Base-by-base conservation (phyloP, 2,113 vertebrate species). In the Ageneiosus marmoratus region DNA sequence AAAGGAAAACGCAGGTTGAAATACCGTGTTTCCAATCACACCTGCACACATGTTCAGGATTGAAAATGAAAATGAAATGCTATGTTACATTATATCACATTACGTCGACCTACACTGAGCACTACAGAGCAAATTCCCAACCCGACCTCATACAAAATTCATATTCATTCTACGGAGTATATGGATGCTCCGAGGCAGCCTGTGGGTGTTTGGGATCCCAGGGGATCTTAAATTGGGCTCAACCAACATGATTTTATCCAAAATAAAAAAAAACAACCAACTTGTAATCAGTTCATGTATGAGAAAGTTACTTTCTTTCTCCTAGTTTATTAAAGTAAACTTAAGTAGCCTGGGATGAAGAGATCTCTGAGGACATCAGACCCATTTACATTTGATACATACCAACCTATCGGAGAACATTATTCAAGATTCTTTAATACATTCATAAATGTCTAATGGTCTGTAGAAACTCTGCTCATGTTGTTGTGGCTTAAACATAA, bases 81-180 rank as follows among this genome's bases (percentile, higher is more conserved):
- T 75, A 53, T 34, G 29, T 9, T 75, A 53, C 70, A 73, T 50
- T 53, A 22, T 46, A 50, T 29, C 51, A 51, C 18, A 75, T 75
- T 75, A 75, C 27, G 34, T 75, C 53, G 27, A 27, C n/a, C 34
- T 53, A 75, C 50, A 32, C 5, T 29, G 24, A 5, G 44, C 70
- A 73, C 44, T 75, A 53, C 48, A 75, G 34, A 75, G 48, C 50
- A 53, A 75, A 75, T 34, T 75, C 48, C 48, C 73, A 48, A 27
- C 44, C 5, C 69, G 48, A 51, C 32, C 73, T 75, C 50, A 75
- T 75, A 32, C 29, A 53, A 75, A 75, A 75, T 75, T 75, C 73
- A 75, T 75, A 53, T 51, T 32, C 53, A 53, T 34, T 53, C 73
- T 75, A 53, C 73, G 53, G 73, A 32, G 50, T 32, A 32, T 75